Evolutionary conservation across 2,888 invertebrate species (phyloP), one percentile per base, ranked within the genome.

Genomic region (Fissipunctia ypsillon): DNA sequence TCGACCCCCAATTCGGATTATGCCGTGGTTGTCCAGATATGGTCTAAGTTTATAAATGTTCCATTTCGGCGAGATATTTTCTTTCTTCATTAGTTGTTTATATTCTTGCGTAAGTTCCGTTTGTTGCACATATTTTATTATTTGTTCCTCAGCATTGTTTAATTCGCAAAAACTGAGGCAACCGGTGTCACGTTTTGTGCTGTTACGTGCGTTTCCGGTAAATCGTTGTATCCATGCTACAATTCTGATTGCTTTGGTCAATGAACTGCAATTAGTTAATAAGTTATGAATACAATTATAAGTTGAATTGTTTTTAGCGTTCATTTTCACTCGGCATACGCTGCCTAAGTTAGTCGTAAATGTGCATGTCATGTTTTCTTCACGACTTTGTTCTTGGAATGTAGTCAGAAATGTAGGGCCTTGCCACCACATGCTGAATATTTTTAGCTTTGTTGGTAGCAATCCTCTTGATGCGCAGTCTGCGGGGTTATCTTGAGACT

Each of bases 191-290:
- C 38, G 41, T 25, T 41, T 60, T 19, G 5, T 60, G 38, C 25
- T 41, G 9, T 41, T 60, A n/a, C n/a, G 9, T 38, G 59, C 25
- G 60, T 60, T 60, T 73, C 9, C 72, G n/a, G 35, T 79, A 69
- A 35, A 73, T 56, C 38, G 75, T 69, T 10, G 54, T 63, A 56
- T 76, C 52, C 22, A 64, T 43, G 69, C 69, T 14, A 64, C 28
- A 45, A 67, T 41, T 71, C 66, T 63, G 35, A 41, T 66, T 22
- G 54, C 43, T 54, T 28, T 52, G 14, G 41, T 61, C 48, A 73
- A 54, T 38, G 73, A 68, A 65, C 76, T 76, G 43, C 41, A 41
- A 43, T 63, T 76, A 50, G 19, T 63, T 67, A 71, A 48, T n/a
- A n/a, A n/a, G n/a, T n/a, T n/a, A n/a, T n/a, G n/a, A n/a, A n/a